Evolutionary conservation across 2,113 vertebrate species (phyloP).

Genomic region (Nesoenas mayeri): DNA sequence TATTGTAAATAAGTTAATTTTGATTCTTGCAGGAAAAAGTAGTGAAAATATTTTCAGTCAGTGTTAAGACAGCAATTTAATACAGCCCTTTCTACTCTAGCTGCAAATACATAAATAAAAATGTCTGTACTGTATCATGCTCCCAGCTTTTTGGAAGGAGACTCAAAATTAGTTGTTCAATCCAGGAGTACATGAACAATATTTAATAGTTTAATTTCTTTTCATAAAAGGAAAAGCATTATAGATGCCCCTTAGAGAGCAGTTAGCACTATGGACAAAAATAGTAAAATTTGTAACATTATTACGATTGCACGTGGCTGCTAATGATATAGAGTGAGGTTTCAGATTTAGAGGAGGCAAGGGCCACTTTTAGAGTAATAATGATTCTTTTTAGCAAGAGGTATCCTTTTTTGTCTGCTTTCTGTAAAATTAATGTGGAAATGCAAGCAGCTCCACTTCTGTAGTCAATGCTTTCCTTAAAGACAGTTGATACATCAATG

Average conservation of each 20-base stretch:
- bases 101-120: background rate
- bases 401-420: background rate
- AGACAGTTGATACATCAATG: background rate
- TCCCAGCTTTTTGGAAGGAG: background rate
- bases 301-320: background rate
- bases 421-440: conserved; percentile 4
- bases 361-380: background rate
- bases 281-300: background rate
- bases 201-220: background rate
- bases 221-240: conserved; percentile 23
- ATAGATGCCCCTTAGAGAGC: background rate
- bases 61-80: conserved; percentile 12
- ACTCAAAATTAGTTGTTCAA: background rate
- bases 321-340: background rate
- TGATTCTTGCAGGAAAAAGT: conserved; percentile 10
- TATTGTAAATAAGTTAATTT: conserved; percentile 35
- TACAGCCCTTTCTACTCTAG: background rate
- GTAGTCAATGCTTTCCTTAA: conserved; percentile 2
- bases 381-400: background rate
- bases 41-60: conserved; percentile 36
- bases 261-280: background rate
- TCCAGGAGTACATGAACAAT: background rate
- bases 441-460: background rate
- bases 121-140: background rate
- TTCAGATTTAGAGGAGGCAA: background rate